A percentile compares a stretch with the other conserved stretches of the same genome.
These are phyloP conservation scores for Cabera pusaria DNA, from an alignment of 2,888 invertebrate genomes.

Conservation along the genomic window DNA sequence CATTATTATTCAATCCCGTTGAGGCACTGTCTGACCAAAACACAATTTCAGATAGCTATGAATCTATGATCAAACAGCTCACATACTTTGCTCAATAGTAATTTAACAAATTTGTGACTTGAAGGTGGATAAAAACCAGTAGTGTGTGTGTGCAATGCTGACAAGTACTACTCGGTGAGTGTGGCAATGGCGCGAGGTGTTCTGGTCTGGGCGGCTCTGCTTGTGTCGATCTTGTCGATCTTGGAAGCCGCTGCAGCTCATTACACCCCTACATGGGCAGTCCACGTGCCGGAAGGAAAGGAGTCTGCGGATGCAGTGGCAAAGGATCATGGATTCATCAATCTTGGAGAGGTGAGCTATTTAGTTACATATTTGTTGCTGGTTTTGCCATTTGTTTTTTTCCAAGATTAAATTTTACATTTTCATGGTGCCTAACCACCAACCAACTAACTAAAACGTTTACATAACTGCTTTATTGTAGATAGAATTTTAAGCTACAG, in stretches of 20 bases:
- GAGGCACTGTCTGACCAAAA: too few relatives aligned
- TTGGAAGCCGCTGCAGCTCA: conserved; percentile 66
- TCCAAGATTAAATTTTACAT: too few relatives aligned
- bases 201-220: conserved; percentile 55
- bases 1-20: too few relatives aligned
- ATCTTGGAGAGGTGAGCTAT: conserved; percentile 92
- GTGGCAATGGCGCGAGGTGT: conserved; percentile 71
- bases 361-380: too few relatives aligned
- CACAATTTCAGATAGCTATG: too few relatives aligned
- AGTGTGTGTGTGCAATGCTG: conserved; percentile 72
- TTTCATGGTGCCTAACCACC: too few relatives aligned
- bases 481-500: too few relatives aligned
- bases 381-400: too few relatives aligned
- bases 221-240: conserved; percentile 55
- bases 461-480: too few relatives aligned
- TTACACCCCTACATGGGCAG: conserved; percentile 94
- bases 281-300: conserved; percentile 89
- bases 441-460: too few relatives aligned
- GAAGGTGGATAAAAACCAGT: conserved; percentile 33
- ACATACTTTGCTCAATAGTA: too few relatives aligned
- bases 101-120: conserved; percentile 34
- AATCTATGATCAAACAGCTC: too few relatives aligned
- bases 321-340: conserved; percentile 91
- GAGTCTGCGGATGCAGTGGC: conserved; percentile 89
- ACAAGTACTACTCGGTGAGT: conserved; percentile 77